Base-by-base conservation (phyloP, 2,797 vertebrate species). In the Florisuga fusca region DNA sequence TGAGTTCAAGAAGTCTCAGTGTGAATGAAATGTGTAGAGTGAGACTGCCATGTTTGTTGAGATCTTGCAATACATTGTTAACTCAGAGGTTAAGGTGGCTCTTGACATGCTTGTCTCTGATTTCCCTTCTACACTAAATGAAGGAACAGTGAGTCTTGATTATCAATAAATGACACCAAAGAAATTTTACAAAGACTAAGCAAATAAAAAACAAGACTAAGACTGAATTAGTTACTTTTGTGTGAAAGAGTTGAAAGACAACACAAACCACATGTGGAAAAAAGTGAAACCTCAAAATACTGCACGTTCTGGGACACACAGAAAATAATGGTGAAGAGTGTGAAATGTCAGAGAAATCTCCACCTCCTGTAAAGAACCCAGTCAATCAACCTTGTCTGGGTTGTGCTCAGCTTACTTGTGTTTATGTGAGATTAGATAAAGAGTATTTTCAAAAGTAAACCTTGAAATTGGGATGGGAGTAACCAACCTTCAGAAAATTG, bases 241-340 rank as follows among this genome's bases (percentile, higher is more conserved):
- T 59, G 10, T 69, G 38, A 64, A 84, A 64, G 19, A 45, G 2
- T 10, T 8, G 2, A 73, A 74, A 72, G 50, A 22, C 53, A 91
- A 34, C 18, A 36, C 7, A 57, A 50, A 43, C 17, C 54, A 51
- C 7, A 69, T 43, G 31, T 0, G 9, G 51, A 41, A 76, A 87
- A 82, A 50, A 10, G 12, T 43, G 46, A 84, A 79, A 45, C 20
- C 12, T 46, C 61, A 38, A 41, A 48, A 33, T 0, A 2, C 2
- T 13, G 3, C 1, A 1, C 2, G 12, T 27, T 19, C 48, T 31
- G 36, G 62, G 31, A 31, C 41, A 38, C 0, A 1, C 15, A 21
- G 58, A 75, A 27, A 91, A 27, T 18, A n/a, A 54, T 27, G 77
- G 20, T 50, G 20, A 23, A 21, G 43, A 58, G 18, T 18, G 20